phyloP scores from a whole-genome alignment of 1,140 invertebrate genomes.

The Cherax quadricarinatus region DNA sequence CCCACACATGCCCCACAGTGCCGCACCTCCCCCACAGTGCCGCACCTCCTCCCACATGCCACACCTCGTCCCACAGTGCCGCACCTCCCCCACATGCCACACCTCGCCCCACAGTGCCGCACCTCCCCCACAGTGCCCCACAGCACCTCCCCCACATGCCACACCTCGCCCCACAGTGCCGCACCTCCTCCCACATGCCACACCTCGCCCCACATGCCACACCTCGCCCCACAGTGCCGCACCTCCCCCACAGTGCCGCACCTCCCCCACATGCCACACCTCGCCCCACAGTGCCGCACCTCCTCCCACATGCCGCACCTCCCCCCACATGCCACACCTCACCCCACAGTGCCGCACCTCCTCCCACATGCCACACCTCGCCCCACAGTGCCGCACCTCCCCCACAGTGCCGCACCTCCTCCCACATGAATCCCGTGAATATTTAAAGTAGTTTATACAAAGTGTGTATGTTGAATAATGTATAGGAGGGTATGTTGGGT shows the following conservation, averaged over 20 bases:
- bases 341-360: neutral
- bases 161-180: neutral
- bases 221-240: too few relatives aligned
- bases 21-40: neutral
- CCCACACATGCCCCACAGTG: too few relatives aligned
- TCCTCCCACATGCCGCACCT: neutral
- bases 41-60: too few relatives aligned
- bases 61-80: too few relatives aligned
- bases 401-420: neutral
- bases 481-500: neutral
- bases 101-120: too few relatives aligned
- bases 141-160: neutral
- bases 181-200: too few relatives aligned
- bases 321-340: neutral
- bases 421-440: neutral
- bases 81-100: too few relatives aligned
- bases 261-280: too few relatives aligned
- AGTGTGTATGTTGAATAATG: neutral
- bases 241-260: too few relatives aligned
- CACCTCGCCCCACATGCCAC: too few relatives aligned
- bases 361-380: neutral
- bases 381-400: neutral
- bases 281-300: too few relatives aligned
- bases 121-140: too few relatives aligned
- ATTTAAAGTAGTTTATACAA: neutral